Conservation (phyloP, 1,140 invertebrate species). For the Magallana gigas region DNA sequence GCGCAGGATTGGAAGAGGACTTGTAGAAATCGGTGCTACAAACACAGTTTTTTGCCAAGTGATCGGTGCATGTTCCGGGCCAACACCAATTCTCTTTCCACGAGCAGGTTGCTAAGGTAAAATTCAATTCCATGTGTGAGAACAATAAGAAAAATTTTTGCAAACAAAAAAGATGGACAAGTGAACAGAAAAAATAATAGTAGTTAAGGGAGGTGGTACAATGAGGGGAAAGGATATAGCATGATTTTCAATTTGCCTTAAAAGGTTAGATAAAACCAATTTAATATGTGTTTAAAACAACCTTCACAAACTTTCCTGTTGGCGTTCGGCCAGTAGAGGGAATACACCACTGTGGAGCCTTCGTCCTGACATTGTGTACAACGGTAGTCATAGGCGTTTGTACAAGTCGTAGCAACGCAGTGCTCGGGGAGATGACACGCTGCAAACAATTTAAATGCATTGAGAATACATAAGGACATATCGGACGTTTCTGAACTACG, state of each 20-base stretch:
- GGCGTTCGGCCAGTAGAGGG: not conserved
- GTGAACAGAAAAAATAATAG: too few species aligned
- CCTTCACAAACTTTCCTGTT: not conserved
- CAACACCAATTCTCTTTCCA: conserved; percentile 45
- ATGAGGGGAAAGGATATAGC: too few species aligned
- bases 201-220: too few species aligned
- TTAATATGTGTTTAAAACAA: not conserved
- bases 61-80: not conserved
- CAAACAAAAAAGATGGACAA: too few species aligned
- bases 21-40: conserved; percentile 19
- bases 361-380: conserved; percentile 21
- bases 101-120: conserved; percentile 23
- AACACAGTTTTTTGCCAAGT: conserved; percentile 16
- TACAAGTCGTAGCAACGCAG: conserved; percentile 9
- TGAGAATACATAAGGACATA: too few species aligned
- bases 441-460: too few species aligned
- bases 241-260: too few species aligned
- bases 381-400: not conserved
- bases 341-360: not conserved
- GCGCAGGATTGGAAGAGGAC: conserved; percentile 11
- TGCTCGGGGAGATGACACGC: conserved; percentile 2
- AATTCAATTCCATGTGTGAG: not conserved
- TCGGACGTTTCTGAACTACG: too few species aligned
- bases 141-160: not conserved
- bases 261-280: too few species aligned